Conservation (phyloP, 2,888 invertebrate genomes). For the Rhagonycha fulva region DNA sequence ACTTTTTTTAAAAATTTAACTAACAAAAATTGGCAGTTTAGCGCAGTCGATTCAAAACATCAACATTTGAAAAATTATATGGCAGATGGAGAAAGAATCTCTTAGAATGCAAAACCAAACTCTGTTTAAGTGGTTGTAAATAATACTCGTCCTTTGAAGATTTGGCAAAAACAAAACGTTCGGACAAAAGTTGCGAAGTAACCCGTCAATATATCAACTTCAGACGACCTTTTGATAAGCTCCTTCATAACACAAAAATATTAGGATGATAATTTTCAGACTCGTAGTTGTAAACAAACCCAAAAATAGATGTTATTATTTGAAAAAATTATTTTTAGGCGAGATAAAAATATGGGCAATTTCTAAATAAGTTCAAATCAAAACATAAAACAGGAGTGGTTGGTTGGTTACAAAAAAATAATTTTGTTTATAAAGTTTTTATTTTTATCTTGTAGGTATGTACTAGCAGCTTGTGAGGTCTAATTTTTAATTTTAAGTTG, state of each 20-base stretch:
- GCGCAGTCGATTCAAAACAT: too few species aligned
- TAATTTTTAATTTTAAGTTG: background rate
- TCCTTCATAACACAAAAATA: background rate
- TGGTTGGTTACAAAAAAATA: background rate
- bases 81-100: too few species aligned
- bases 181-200: background rate
- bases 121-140: background rate
- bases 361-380: background rate
- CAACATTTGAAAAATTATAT: too few species aligned
- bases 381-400: background rate
- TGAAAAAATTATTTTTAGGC: background rate
- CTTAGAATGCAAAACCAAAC: background rate
- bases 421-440: background rate
- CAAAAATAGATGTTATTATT: background rate
- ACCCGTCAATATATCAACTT: background rate
- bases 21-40: too few species aligned
- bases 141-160: background rate
- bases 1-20: too few species aligned
- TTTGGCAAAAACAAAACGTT: background rate
- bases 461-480: background rate
- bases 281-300: background rate
- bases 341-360: background rate
- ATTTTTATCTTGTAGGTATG: background rate
- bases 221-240: background rate
- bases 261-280: background rate